These are phyloP conservation scores for Rallus crepitans DNA, from an alignment of 2,797 vertebrate genomes.

Conservation along the genomic window DNA sequence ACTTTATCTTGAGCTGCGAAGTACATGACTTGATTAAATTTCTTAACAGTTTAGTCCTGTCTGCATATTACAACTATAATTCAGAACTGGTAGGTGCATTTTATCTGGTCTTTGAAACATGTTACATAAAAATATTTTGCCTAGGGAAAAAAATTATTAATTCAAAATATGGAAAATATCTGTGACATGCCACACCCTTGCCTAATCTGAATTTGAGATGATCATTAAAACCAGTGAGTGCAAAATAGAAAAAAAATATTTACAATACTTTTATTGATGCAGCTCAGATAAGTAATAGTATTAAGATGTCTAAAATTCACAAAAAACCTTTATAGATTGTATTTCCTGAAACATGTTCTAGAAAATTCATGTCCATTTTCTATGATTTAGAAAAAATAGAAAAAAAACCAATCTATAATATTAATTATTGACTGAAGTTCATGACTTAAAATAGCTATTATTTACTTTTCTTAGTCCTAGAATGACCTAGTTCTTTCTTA, in stretches of 20 bases:
- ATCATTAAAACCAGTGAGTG: neutral
- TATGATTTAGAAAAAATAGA: neutral
- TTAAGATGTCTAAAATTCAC: neutral
- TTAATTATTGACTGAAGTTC: neutral
- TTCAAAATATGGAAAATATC: neutral
- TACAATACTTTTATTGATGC: neutral
- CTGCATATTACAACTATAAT: neutral
- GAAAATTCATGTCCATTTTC: neutral
- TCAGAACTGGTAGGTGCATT: rapidly evolving
- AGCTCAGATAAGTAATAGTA: neutral
- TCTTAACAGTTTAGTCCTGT: neutral
- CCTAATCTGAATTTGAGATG: neutral
- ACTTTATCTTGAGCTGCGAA: neutral
- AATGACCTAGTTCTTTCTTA: neutral
- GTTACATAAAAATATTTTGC: neutral
- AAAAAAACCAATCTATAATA: neutral
- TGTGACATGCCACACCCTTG: neutral
- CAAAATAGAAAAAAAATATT: neutral
- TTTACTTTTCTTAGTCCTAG: neutral
- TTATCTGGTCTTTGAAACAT: neutral
- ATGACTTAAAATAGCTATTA: neutral
- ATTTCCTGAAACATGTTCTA: neutral
- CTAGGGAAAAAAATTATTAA: neutral
- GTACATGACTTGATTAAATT: neutral
- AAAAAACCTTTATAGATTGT: neutral